phyloP scores from a whole-genome alignment of 2,888 invertebrate genomes.

The Cremastobaeus sp. region DNA sequence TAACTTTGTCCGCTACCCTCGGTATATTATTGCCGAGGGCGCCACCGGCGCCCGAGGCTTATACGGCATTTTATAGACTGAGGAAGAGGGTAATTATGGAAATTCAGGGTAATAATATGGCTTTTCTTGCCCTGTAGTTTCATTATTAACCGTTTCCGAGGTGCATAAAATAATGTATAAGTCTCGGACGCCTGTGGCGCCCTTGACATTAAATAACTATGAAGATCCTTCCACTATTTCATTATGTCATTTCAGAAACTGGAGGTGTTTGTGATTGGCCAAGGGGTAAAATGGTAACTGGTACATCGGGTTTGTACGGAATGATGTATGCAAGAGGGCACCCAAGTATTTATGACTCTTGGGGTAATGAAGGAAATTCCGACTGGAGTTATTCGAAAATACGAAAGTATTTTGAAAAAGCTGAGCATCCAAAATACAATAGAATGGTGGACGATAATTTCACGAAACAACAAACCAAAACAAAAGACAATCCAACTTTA shows the following conservation, averaged over 20 bases:
- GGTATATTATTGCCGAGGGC: too few species aligned
- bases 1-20: too few species aligned
- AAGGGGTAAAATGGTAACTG: conserved; percentile 81
- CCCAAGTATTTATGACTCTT: conserved; percentile 80
- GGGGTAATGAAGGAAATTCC: conserved; percentile 80
- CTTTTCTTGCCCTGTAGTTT: too few species aligned
- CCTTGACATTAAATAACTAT: too few species aligned
- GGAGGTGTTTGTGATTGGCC: conserved; percentile 78
- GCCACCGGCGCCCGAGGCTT: too few species aligned
- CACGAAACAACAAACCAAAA: conserved; percentile 43
- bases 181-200: too few species aligned
- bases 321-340: conserved; percentile 83
- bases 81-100: too few species aligned
- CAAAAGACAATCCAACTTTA: conserved; percentile 69
- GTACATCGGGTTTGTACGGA: conserved; percentile 82
- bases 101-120: too few species aligned
- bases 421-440: conserved; percentile 77
- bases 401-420: conserved; percentile 79
- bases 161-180: too few species aligned
- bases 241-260: conserved; percentile 61
- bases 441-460: conserved; percentile 64
- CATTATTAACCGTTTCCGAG: too few species aligned
- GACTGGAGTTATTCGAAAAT: conserved; percentile 81
- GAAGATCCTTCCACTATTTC: too few species aligned
- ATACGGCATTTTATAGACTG: too few species aligned